phyloP scores from a whole-genome alignment of 2,888 invertebrate genomes.

The Megalurothrips usitatus region DNA sequence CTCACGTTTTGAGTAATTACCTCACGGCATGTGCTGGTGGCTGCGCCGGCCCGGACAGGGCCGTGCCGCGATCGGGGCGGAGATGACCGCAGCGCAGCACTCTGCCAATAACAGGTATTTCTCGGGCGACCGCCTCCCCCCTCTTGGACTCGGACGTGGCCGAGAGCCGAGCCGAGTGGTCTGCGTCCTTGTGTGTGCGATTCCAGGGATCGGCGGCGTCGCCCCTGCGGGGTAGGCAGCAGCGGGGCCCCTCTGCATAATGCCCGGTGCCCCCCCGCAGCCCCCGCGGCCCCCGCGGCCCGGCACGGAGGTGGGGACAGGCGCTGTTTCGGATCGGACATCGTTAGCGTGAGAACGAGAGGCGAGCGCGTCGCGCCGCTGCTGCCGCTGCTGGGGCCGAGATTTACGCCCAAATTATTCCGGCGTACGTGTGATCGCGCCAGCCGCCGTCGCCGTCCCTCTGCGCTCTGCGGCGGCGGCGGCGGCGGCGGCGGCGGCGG shows the following conservation, averaged over 20 bases:
- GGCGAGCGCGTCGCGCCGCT: background rate
- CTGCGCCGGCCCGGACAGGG: background rate
- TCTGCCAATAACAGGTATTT: conserved; percentile 1
- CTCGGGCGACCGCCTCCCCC: too few relatives aligned
- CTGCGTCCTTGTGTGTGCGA: too few relatives aligned
- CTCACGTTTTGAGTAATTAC: conserved; percentile 11
- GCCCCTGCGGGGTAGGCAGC: too few relatives aligned
- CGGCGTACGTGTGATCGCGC: background rate
- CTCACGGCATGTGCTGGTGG: background rate
- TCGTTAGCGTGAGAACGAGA: background rate
- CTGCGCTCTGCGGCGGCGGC: background rate
- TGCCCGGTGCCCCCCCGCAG: too few relatives aligned
- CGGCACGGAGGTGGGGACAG: background rate
- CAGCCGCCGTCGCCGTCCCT: background rate
- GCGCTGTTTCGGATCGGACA: background rate
- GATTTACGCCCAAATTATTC: conserved; percentile 11
- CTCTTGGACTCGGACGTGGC: too few relatives aligned
- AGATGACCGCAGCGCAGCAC: background rate
- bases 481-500: background rate
- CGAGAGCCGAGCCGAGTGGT: too few relatives aligned
- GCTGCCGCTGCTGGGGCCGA: background rate
- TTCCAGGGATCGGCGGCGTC: too few relatives aligned
- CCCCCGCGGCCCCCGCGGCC: too few relatives aligned
- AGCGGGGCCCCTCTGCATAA: too few relatives aligned
- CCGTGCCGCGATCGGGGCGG: background rate